Evolutionary conservation across 1,140 invertebrate genomes (phyloP), one percentile per base, ranked within the genome.

Genomic region (Bombus confusus): DNA sequence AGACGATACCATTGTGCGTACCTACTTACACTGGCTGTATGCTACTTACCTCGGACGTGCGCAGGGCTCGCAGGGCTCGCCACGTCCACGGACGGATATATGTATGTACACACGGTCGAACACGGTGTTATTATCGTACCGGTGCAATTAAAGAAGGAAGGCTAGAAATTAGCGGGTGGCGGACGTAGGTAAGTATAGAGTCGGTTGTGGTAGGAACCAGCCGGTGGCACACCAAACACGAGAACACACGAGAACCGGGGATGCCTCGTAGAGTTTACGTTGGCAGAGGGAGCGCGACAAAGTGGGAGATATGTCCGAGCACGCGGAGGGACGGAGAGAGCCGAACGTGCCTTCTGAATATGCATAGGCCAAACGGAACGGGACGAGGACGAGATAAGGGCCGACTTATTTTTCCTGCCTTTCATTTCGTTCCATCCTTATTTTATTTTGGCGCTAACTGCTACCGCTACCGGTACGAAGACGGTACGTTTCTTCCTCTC

Each of bases 101-200:
- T 28, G 22, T 22, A 9, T 28, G 22, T 22, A 9, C 68, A 79
- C 74, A 86, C 86, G 69, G 69, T 41, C 12, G 41, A 86, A 75
- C 84, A 91, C 86, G 89, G 91, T 92, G 91, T 94, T 94, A 94
- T 94, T 95, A 95, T 93, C 92, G 92, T 89, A 88, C 39, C 84
- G 88, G 85, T 91, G 93, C 94, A 95, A 95, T 95, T 95, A 94
- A 94, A 94, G 94, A 93, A 94, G 93, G 92, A 93, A 93, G 92
- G 75, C 93, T 93, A 94, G 94, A 94, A 94, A 95, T 94, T 94
- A 94, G 93, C 93, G 92, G 93, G 92, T 94, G 92, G 93, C 89
- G 93, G 89, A 93, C 92, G 93, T 87, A 84, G 90, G 90, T 94
- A 94, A 94, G 91, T 94, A 94, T 94, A 94, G 93, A 94, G 92